These are phyloP conservation scores for Trissonchulus latispiculum DNA, from an alignment of 2,888 invertebrate genomes.

Conservation along the genomic window DNA sequence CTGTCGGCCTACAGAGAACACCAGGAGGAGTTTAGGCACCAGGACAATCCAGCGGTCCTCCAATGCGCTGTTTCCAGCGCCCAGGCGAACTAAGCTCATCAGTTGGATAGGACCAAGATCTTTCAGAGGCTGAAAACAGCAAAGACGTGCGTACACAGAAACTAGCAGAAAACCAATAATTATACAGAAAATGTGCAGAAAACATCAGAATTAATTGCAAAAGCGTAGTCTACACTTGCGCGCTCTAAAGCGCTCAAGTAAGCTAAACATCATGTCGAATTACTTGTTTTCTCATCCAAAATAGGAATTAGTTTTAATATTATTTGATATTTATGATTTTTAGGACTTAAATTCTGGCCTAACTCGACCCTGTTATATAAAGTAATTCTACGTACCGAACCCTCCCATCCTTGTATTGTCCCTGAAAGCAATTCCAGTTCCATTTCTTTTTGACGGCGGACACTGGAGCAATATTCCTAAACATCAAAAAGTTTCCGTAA, in stretches of 20 bases:
- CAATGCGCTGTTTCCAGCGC: constrained; percentile 54
- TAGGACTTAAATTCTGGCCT: too few species aligned
- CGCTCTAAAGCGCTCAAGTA: too few species aligned
- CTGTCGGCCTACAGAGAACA: constrained; percentile 77
- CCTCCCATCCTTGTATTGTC: constrained; percentile 89
- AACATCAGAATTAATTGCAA: too few species aligned
- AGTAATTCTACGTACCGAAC: constrained; percentile 56
- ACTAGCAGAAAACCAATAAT: not conserved
- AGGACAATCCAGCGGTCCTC: constrained; percentile 77
- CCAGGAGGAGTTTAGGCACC: constrained; percentile 74
- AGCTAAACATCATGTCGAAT: too few species aligned
- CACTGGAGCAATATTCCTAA: constrained; percentile 72
- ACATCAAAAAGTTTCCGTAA: too few species aligned
- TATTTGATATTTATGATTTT: too few species aligned
- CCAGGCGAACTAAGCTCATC: constrained; percentile 78
- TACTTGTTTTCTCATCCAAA: too few species aligned
- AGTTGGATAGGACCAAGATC: constrained; percentile 75
- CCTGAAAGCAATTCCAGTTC: constrained; percentile 89
- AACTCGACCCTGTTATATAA: too few species aligned
- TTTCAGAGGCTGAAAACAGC: constrained; percentile 51
- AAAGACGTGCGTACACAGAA: constrained; percentile 5
- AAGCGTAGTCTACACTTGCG: too few species aligned
- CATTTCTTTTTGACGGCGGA: constrained; percentile 83
- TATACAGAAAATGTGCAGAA: not conserved
- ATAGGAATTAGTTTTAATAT: too few species aligned